Conservation (phyloP, 1,140 invertebrate species). For the Sipha flava region DNA sequence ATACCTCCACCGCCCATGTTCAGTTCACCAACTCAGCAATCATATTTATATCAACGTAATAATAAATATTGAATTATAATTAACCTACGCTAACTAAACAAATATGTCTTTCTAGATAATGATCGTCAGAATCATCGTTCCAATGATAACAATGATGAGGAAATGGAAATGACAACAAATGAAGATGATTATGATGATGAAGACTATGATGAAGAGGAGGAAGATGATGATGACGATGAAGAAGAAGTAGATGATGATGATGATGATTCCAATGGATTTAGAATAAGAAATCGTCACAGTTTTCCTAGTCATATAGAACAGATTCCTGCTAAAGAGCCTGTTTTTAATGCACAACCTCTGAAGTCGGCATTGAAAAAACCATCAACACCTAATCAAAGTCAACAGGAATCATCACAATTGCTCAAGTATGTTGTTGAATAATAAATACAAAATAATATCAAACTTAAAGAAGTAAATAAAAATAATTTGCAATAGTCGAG, state of each 20-base stretch:
- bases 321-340: slow-evolving; percentile 80
- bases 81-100: not conserved
- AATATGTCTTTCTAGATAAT: not conserved
- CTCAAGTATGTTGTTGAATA: slow-evolving; percentile 10
- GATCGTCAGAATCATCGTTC: slow-evolving; percentile 12
- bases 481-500: slow-evolving; percentile 2
- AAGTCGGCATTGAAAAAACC: slow-evolving; percentile 85
- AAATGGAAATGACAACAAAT: slow-evolving; percentile 15
- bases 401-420: slow-evolving; percentile 19
- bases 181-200: slow-evolving; percentile 32
- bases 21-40: slow-evolving; percentile 73
- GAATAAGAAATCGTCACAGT: slow-evolving; percentile 43
- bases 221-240: slow-evolving; percentile 43
- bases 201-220: slow-evolving; percentile 23
- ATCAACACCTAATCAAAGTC: slow-evolving; percentile 55
- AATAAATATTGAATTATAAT: not conserved
- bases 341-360: slow-evolving; percentile 74
- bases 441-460: not conserved
- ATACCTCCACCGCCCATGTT: slow-evolving; percentile 91
- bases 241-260: slow-evolving; percentile 50
- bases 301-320: slow-evolving; percentile 68
- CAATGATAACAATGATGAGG: not conserved
- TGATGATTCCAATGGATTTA: slow-evolving; percentile 47
- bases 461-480: not conserved
- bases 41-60: slow-evolving; percentile 29